A percentile compares a stretch with the other conserved stretches of the same genome.
Evolutionary conservation across 1,140 invertebrate species (phyloP).

Genomic region (Eriocheir sinensis): DNA sequence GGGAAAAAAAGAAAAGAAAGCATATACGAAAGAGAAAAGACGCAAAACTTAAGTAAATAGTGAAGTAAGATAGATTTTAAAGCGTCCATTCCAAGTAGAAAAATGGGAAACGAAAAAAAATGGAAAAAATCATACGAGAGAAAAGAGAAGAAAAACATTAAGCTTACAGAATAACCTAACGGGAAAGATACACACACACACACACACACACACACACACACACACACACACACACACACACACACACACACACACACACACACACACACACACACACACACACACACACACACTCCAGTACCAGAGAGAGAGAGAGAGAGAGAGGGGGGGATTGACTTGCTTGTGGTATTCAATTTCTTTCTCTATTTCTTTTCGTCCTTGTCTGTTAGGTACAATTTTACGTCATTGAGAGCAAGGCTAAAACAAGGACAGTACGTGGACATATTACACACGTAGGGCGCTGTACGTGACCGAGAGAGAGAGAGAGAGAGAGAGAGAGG

Average conservation of each 20-base stretch:
- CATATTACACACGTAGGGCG: not conserved
- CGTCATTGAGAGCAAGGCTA: not conserved
- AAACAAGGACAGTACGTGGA: not conserved
- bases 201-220: too few species aligned
- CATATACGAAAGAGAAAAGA: too few species aligned
- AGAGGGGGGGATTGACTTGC: not conserved
- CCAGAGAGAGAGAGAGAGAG: not conserved
- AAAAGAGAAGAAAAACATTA: too few species aligned
- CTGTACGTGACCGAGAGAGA: not conserved
- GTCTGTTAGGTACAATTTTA: not conserved
- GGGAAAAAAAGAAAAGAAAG: not conserved
- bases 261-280: too few species aligned
- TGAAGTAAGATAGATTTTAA: too few species aligned
- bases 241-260: too few species aligned
- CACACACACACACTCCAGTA: too few species aligned
- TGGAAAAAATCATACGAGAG: not conserved
- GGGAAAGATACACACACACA: too few species aligned
- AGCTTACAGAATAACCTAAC: too few species aligned
- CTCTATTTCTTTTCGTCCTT: not conserved
- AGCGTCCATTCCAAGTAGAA: too few species aligned
- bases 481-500: not conserved
- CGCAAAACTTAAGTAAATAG: not conserved
- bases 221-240: too few species aligned
- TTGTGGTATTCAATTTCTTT: not conserved
- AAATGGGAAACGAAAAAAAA: not conserved